Conservation (phyloP, 2,888 invertebrate species). For the Phortica magna region DNA sequence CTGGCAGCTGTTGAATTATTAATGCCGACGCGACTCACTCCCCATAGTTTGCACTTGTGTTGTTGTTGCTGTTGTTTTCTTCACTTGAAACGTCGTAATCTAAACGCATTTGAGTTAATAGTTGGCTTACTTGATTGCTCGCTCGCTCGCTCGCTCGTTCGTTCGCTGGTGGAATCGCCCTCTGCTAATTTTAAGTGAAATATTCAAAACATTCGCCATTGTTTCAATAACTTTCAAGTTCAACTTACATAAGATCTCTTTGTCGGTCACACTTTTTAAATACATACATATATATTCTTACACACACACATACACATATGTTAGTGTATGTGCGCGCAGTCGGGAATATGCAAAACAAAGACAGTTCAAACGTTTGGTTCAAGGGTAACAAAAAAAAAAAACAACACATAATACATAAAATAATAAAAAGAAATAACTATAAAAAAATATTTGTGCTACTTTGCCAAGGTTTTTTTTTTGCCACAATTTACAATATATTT, state of each 20-base stretch:
- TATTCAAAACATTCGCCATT: slow-evolving; percentile 73
- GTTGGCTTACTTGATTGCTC: slow-evolving; percentile 62
- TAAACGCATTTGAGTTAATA: slow-evolving; percentile 50
- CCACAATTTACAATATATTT: no score
- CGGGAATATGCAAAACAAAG: slow-evolving; percentile 2
- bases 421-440: no score
- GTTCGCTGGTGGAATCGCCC: slow-evolving; percentile 49
- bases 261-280: no score
- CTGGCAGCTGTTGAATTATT: slow-evolving; percentile 63
- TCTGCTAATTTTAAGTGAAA: slow-evolving; percentile 71
- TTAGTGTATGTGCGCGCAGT: neutral
- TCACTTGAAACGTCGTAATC: slow-evolving; percentile 27
- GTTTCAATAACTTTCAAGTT: slow-evolving; percentile 68
- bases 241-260: slow-evolving; percentile 65
- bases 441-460: no score
- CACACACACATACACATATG: neutral
- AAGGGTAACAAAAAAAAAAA: neutral
- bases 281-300: neutral
- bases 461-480: no score
- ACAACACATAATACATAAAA: no score
- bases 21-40: slow-evolving; percentile 45
- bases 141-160: slow-evolving; percentile 59
- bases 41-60: slow-evolving; percentile 38
- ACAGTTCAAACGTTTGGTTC: slow-evolving; percentile 8
- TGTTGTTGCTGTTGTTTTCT: slow-evolving; percentile 28